Evolutionary conservation across 2,797 vertebrate species (phyloP).

Genomic region (Chelon auratus): DNA sequence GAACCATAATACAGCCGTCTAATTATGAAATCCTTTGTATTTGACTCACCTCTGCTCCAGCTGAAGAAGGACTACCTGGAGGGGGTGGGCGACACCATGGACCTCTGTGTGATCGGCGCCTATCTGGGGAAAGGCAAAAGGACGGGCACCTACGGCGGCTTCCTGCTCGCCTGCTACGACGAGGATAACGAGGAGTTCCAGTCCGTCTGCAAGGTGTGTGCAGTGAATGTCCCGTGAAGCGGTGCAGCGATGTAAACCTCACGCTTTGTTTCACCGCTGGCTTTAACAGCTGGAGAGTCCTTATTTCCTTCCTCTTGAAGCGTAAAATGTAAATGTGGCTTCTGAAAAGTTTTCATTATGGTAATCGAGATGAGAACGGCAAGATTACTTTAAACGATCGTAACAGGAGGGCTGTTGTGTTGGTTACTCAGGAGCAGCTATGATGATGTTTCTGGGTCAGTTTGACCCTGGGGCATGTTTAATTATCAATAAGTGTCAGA

Average conservation of each 20-base stretch:
- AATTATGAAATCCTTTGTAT: neutral
- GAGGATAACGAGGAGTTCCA: slow-evolving; percentile 93
- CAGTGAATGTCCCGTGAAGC: neutral
- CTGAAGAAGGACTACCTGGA: slow-evolving; percentile 95
- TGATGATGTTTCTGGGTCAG: too few relatives aligned
- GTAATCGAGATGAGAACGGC: too few relatives aligned
- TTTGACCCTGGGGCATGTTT: too few relatives aligned
- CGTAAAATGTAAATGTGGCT: slow-evolving; percentile 2
- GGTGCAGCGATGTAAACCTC: neutral
- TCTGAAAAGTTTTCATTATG: neutral
- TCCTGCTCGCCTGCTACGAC: slow-evolving; percentile 91
- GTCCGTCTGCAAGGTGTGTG: slow-evolving; percentile 91
- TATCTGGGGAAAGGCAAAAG: slow-evolving; percentile 92
- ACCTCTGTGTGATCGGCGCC: slow-evolving; percentile 93
- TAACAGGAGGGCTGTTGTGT: too few relatives aligned
- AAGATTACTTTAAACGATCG: too few relatives aligned
- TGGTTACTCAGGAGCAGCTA: too few relatives aligned
- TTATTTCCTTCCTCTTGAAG: neutral
- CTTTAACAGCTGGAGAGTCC: neutral
- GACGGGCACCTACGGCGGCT: slow-evolving; percentile 90
- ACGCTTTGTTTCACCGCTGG: neutral
- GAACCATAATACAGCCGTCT: too few relatives aligned
- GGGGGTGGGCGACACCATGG: slow-evolving; percentile 90
- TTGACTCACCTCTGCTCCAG: slow-evolving; percentile 63
- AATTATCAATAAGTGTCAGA: too few relatives aligned